Evolutionary conservation across 1,140 invertebrate genomes (phyloP), one percentile per base, ranked within the genome.

Genomic region (Pseudomyrmex gracilis): DNA sequence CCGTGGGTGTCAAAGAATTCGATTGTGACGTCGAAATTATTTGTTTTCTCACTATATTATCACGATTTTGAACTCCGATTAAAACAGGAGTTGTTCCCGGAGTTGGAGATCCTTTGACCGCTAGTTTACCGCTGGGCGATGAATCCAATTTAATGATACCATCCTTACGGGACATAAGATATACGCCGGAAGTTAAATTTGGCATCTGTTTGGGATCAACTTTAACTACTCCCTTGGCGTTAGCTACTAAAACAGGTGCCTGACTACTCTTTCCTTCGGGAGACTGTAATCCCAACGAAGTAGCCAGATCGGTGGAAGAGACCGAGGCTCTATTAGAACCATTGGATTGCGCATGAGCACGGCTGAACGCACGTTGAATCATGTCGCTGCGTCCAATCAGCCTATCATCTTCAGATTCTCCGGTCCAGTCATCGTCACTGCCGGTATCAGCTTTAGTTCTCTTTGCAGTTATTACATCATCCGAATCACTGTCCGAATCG

Each of bases 141-240:
- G 96, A 96, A 89, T 96, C 95, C 17, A 96, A 93, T 90, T 96
- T 96, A 90, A 96, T 96, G 57, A 96, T 96, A 17, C 96, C 96
- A 51, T 96, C 96, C 85, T 96, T 97, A 89, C 96, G 96, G 1
- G 96, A 97, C 96, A 97, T 97, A 22, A 97, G 96, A 87, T 97
- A 97, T 12, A 97, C 96, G 83, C 96, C 96, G 85, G 94, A 93
- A 84, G 95, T 95, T 43, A 97, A 94, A 87, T 96, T 96, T 1
- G 96, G 96, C 93, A 97, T 95, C 90, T 97, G 96, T 87, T 96
- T 96, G 3, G 96, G 96, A 92, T 96, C 96, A 12, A 97, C 96
- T 92, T 96, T 96, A 43, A 97, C 96, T 20, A 97, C 96, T 10
- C 96, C 96, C 90, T 97, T 97, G 20, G 96, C 95, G 90, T 96